Evolutionary conservation across 2,113 vertebrate species (phyloP).

Genomic region (Seriola rivoliana): DNA sequence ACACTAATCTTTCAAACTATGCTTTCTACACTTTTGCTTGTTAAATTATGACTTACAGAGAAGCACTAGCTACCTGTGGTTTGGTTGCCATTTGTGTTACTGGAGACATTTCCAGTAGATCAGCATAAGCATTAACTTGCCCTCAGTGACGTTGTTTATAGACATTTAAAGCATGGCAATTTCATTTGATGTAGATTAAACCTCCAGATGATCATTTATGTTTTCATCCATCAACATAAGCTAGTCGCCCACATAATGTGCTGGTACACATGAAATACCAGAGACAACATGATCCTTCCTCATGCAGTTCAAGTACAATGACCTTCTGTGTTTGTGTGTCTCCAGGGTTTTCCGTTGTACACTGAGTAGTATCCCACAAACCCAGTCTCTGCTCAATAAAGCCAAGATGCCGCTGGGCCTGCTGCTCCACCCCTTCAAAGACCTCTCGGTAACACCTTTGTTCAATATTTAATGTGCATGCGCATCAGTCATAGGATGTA

Average conservation of each 20-base stretch:
- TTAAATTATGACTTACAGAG: not conserved
- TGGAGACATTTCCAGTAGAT: not conserved
- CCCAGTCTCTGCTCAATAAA: slow-evolving; percentile 96
- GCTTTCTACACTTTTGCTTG: not conserved
- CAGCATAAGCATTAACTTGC: not conserved
- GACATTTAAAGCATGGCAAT: not conserved
- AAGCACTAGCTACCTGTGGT: not conserved
- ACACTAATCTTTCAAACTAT: too few relatives aligned
- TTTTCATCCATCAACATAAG: not conserved
- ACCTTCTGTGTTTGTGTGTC: slow-evolving; percentile 8
- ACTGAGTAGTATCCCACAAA: slow-evolving; percentile 96
- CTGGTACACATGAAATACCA: not conserved
- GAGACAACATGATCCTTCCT: not conserved
- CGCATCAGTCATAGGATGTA: not conserved
- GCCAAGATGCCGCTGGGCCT: slow-evolving; percentile 97
- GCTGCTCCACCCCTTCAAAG: slow-evolving; percentile 98
- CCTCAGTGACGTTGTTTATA: not conserved
- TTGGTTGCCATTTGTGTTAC: not conserved
- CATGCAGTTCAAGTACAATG: not conserved
- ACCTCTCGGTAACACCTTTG: slow-evolving; percentile 89
- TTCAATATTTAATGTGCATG: slow-evolving; percentile 5
- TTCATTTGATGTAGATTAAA: not conserved
- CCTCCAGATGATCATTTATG: not conserved
- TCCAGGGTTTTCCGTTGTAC: slow-evolving; percentile 95
- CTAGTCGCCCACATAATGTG: not conserved